A percentile compares a stretch with the other conserved stretches of the same genome.
Conservation (phyloP, 2,797 vertebrate species). For the Danio jaintianensis region DNA sequence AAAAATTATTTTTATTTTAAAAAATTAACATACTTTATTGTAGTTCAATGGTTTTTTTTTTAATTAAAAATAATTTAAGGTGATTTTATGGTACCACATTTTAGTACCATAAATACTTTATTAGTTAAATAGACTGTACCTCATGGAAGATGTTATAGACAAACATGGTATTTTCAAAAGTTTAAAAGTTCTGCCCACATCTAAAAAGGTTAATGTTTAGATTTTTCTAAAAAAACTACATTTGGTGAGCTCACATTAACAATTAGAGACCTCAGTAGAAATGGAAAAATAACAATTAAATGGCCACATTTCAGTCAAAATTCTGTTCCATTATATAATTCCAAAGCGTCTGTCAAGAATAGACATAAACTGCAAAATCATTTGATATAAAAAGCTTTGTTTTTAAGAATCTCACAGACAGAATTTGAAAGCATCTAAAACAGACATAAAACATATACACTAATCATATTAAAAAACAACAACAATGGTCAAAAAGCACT, state of each 20-base stretch:
- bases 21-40: too few relatives aligned
- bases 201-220: slow-evolving; percentile 5
- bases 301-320: not conserved
- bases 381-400: slow-evolving; percentile 44
- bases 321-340: not conserved
- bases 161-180: not conserved
- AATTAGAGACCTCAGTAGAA: not conserved
- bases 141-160: not conserved
- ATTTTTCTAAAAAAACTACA: not conserved
- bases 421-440: slow-evolving; percentile 16
- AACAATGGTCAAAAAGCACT: slow-evolving; percentile 22
- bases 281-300: not conserved
- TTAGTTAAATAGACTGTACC: not conserved
- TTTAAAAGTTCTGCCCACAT: not conserved
- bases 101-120: too few relatives aligned
- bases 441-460: slow-evolving; percentile 15
- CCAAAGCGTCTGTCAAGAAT: not conserved
- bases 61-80: too few relatives aligned
- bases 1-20: too few relatives aligned
- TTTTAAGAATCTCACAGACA: slow-evolving; percentile 33
- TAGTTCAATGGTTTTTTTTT: too few relatives aligned
- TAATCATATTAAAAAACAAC: slow-evolving; percentile 1
- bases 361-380: slow-evolving; percentile 12
- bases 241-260: not conserved
- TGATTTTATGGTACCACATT: too few relatives aligned